Percentiles rank a stretch among this genome's conserved stretches.
Conservation (phyloP, 2,797 vertebrate genomes). For the Cryptoblepharus egeriae region DNA sequence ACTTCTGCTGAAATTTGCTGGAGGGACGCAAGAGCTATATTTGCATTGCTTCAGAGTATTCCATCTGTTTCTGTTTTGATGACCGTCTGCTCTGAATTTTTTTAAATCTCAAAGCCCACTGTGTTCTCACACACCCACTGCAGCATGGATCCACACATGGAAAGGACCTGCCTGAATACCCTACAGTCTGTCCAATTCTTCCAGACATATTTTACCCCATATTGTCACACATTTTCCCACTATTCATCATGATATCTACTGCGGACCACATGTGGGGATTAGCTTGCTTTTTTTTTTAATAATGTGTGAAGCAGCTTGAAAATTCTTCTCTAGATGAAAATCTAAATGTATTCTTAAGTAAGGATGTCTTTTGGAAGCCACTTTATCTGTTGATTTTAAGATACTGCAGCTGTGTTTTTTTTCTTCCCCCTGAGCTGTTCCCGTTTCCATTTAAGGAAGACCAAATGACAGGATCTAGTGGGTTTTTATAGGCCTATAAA, state of each 20-base stretch:
- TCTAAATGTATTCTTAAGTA: no score
- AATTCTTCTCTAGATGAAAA: no score
- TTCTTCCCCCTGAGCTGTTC: background rate
- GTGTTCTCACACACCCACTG: background rate
- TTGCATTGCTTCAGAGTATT: background rate
- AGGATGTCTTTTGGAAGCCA: slow-evolving; percentile 1
- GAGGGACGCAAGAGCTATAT: background rate
- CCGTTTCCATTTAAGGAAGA: slow-evolving; percentile 1
- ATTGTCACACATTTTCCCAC: no score
- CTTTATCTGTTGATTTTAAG: slow-evolving; percentile 4
- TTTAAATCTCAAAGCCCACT: background rate
- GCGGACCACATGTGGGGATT: no score
- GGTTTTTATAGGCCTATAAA: background rate
- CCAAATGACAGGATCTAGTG: slow-evolving; percentile 1
- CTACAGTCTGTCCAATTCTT: no score
- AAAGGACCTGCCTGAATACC: background rate
- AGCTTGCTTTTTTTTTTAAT: no score
- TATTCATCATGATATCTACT: no score
- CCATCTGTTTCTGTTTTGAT: background rate
- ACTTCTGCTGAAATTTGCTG: background rate
- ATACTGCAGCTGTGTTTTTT: background rate
- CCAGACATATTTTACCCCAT: no score
- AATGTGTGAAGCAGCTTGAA: no score
- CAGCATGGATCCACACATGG: background rate
- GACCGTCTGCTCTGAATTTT: background rate